A percentile compares a stretch with the other conserved stretches of the same genome.
Conservation (phyloP, 2,797 vertebrate genomes). For the Phylloscopus collybita region DNA sequence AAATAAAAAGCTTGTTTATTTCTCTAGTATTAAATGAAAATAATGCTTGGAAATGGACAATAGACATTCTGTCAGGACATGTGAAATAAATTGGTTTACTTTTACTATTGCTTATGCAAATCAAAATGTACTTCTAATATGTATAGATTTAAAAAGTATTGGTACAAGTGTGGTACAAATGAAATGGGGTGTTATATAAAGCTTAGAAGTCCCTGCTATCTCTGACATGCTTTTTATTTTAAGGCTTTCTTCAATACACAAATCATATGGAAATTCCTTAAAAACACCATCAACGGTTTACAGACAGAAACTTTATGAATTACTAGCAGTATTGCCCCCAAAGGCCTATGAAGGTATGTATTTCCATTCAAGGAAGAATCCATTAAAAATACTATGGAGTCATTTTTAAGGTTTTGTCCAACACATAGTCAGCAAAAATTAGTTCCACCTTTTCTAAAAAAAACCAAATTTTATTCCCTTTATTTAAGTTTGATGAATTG, state of each 20-base stretch:
- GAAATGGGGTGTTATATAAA: background rate
- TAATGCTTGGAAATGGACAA: background rate
- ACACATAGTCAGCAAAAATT: background rate
- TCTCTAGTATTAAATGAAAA: background rate
- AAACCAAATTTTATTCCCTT: background rate
- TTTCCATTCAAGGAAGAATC: background rate
- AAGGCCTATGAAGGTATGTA: constrained; percentile 88
- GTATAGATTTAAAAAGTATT: background rate
- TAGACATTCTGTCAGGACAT: background rate
- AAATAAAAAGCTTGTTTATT: background rate
- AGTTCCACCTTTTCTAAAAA: background rate
- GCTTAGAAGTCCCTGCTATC: background rate
- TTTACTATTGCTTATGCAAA: background rate
- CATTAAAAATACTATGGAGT: background rate
- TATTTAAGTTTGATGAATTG: background rate
- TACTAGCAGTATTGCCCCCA: constrained; percentile 87
- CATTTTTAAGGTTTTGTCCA: background rate
- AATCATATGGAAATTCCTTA: constrained; percentile 84
- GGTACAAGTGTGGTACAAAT: background rate
- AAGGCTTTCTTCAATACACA: constrained; percentile 84
- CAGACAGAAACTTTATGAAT: constrained; percentile 88
- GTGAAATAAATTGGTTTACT: background rate
- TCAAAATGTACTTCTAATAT: background rate
- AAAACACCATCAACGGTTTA: constrained; percentile 81
- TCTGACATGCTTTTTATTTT: constrained; percentile 41